Evolutionary conservation across 1,140 invertebrate species (phyloP).

Genomic region (Anoplolepis gracilipes): DNA sequence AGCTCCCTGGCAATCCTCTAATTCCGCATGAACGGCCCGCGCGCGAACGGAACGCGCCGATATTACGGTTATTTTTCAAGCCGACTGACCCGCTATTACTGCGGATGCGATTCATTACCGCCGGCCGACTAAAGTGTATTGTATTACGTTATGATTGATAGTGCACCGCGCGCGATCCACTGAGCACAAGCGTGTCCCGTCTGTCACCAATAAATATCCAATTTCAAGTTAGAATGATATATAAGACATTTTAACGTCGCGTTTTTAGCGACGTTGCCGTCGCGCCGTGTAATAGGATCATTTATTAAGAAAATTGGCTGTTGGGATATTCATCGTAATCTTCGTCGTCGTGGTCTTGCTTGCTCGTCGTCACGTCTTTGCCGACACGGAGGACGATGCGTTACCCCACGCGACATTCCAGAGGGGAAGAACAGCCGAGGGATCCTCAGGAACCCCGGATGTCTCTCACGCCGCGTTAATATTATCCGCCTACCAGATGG

Average conservation of each 20-base stretch:
- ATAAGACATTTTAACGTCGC: conserved; percentile 84
- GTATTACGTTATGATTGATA: conserved; percentile 84
- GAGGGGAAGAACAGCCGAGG: conserved; percentile 21
- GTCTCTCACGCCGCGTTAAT: conserved; percentile 28
- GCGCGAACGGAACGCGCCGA: conserved; percentile 68
- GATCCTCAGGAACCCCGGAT: not conserved
- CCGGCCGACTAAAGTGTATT: conserved; percentile 76
- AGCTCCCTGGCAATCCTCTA: conserved; percentile 24
- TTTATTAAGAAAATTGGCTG: conserved; percentile 85
- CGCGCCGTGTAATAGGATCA: conserved; percentile 82
- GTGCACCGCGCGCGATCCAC: conserved; percentile 77
- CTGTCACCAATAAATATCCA: conserved; percentile 86
- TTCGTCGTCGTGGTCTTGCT: conserved; percentile 64
- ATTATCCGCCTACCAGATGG: conserved; percentile 46
- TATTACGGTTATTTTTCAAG: conserved; percentile 83
- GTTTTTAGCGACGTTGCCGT: conserved; percentile 78
- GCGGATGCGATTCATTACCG: conserved; percentile 81
- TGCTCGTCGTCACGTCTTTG: conserved; percentile 53
- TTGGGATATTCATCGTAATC: conserved; percentile 77
- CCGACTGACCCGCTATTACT: conserved; percentile 77
- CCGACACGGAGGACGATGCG: conserved; percentile 53
- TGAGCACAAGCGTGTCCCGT: conserved; percentile 83
- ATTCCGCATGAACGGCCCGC: conserved; percentile 21
- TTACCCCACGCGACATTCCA: conserved; percentile 39
- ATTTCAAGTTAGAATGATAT: conserved; percentile 85